Conservation (phyloP, 2,113 vertebrate species). For the Pseudolaguvia tuberculata region DNA sequence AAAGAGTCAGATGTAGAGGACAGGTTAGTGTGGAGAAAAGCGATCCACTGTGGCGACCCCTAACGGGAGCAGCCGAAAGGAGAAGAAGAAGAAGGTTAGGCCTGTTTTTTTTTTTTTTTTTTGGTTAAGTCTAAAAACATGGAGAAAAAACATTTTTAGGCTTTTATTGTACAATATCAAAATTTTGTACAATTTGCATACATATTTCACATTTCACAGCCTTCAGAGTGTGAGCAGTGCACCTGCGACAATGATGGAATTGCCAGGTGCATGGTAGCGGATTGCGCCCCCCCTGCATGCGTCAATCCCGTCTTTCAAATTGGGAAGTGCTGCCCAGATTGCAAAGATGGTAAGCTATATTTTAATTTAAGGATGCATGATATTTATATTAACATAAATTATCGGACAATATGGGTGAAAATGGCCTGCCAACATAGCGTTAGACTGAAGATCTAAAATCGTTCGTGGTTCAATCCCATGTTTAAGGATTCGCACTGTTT, state of each 20-base stretch:
- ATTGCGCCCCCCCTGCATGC: slow-evolving; percentile 76
- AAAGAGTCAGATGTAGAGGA: no score
- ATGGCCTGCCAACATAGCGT: not conserved
- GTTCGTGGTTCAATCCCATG: no score
- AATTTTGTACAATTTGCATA: not conserved
- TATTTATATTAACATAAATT: no score
- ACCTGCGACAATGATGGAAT: slow-evolving; percentile 75
- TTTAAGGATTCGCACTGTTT: no score
- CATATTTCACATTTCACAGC: slow-evolving; percentile 57
- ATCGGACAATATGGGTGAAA: not conserved
- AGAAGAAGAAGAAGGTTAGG: not conserved
- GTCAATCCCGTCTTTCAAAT: slow-evolving; percentile 74
- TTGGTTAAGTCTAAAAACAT: no score
- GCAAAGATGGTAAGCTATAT: slow-evolving; percentile 67
- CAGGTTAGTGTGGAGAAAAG: no score
- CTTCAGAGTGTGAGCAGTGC: slow-evolving; percentile 78
- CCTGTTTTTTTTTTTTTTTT: not conserved
- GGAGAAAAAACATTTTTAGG: not conserved
- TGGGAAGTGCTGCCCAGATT: slow-evolving; percentile 75
- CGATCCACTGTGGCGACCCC: no score
- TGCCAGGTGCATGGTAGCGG: slow-evolving; percentile 74
- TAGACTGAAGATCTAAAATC: no score
- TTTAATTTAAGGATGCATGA: no score
- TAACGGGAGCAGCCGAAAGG: no score
- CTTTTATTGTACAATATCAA: not conserved